Base-by-base conservation (phyloP, 2,888 invertebrate species). In the Pyrochroa serraticornis region DNA sequence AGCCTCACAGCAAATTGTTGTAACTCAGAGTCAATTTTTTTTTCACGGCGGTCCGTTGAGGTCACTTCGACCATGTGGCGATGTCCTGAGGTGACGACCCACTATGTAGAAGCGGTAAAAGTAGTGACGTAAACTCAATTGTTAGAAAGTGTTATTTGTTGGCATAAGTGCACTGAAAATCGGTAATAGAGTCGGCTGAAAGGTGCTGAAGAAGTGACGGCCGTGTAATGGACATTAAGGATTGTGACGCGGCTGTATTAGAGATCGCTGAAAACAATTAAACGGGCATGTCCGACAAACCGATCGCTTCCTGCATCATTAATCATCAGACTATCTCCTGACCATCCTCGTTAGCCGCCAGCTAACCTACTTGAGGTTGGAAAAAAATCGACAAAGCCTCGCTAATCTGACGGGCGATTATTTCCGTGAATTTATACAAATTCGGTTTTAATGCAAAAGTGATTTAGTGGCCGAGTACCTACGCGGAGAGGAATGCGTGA, bases 221-320 rank as follows among this genome's bases (percentile, higher is more conserved):
- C 2, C 8, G 8, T 38, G 8, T 9, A 38, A 38, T 38, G 10
- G 14, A 10, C 38, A 9, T 9, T 41, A 30, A 41, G 22, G 13
- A 38, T 22, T 13, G 30, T 14, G 41, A 13, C 12, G 41, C 30
- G 12, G 42, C 10, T 36, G 36, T 36, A 36, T 7, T 7, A 8
- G 10, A 31, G 32, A 30, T 34, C 22, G 9, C 34, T 34, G 38
- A 41, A 58, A 58, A 58, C 58, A 58, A 58, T 58, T 58, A 58
- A 52, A 51, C 48, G 47, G 42, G 42, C 31, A 42, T 69, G 73
- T 71, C 71, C 68, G 72, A 74, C 72, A 73, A 73, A 70, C 71
- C 71, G 69, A 72, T 72, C 69, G 73, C 72, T 75, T 75, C 75
- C 74, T 75, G 74, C 68, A 72, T 72, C 74, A 75, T 75, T 71